Conservation (phyloP, 2,888 invertebrate species). For the Ommatoiulus sabulosus region DNA sequence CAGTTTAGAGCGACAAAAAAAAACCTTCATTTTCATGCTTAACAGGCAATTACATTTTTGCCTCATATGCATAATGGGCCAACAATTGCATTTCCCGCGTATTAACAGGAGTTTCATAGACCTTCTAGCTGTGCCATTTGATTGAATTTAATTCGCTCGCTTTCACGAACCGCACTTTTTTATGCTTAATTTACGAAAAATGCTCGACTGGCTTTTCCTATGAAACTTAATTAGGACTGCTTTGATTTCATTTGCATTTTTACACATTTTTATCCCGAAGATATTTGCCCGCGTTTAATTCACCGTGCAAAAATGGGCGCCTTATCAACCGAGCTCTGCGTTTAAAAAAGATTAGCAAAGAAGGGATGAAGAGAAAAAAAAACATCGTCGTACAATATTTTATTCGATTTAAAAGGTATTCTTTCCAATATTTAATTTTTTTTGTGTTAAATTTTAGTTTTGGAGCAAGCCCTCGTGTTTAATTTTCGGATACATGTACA, state of each 20-base stretch:
- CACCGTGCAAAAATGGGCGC: neutral
- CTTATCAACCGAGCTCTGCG: neutral
- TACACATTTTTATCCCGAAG: neutral
- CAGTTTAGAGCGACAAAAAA: neutral
- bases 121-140: slow-evolving; percentile 12
- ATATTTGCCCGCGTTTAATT: neutral
- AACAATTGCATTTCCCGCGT: slow-evolving; percentile 20
- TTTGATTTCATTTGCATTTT: slow-evolving; percentile 2
- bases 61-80: slow-evolving; percentile 34
- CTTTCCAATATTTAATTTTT: too few species aligned
- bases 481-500: too few species aligned
- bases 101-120: slow-evolving; percentile 21
- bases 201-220: slow-evolving; percentile 7
- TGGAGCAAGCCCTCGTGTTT: too few species aligned
- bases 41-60: slow-evolving; percentile 28
- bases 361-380: too few species aligned
- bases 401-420: too few species aligned
- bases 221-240: slow-evolving; percentile 7
- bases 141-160: neutral
- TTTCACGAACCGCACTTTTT: neutral
- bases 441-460: too few species aligned
- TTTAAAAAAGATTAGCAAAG: too few species aligned
- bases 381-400: too few species aligned
- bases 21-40: neutral
- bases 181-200: slow-evolving; percentile 4